A percentile compares a stretch with the other conserved stretches of the same genome.
phyloP scores from a whole-genome alignment of 2,113 vertebrate species.

The Sisor rabdophorus region DNA sequence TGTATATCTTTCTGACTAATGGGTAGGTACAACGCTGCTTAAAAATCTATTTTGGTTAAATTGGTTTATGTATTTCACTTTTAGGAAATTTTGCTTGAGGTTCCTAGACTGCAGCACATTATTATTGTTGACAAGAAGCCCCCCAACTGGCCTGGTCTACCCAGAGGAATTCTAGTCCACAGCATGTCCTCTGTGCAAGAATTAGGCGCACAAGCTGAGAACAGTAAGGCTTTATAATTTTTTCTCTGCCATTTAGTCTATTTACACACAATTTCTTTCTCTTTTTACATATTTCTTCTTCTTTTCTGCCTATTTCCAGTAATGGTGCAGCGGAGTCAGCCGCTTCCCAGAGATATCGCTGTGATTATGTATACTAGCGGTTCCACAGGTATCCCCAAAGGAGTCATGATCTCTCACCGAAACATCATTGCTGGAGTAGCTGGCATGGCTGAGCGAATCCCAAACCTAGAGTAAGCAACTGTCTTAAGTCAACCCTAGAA shows the following conservation, averaged over 20 bases:
- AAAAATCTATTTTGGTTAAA: too few relatives aligned
- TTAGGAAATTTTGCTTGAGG: constrained; percentile 84
- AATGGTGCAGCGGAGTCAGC: constrained; percentile 65
- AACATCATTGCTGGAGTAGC: constrained; percentile 93
- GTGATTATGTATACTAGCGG: constrained; percentile 99
- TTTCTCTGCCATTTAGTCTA: too few relatives aligned
- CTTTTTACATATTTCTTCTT: not conserved
- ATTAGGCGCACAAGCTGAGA: constrained; percentile 77
- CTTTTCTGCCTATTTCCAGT: constrained; percentile 57
- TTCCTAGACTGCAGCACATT: constrained; percentile 83
- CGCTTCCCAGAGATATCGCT: constrained; percentile 79
- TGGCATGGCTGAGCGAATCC: constrained; percentile 93
- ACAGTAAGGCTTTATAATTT: constrained; percentile 63
- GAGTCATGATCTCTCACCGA: constrained; percentile 96
- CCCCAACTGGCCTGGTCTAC: constrained; percentile 76
- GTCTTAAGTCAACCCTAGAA: not conserved
- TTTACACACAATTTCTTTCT: not conserved
- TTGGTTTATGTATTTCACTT: not conserved
- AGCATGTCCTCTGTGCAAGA: constrained; percentile 88
- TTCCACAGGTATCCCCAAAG: constrained; percentile 94
- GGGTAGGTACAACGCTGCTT: too few relatives aligned
- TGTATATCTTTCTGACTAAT: too few relatives aligned
- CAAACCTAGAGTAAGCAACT: constrained; percentile 78
- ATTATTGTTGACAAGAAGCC: constrained; percentile 89
- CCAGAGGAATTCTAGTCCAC: constrained; percentile 83